Conservation (phyloP, 2,888 invertebrate species). For the Cephus nigrinus region DNA sequence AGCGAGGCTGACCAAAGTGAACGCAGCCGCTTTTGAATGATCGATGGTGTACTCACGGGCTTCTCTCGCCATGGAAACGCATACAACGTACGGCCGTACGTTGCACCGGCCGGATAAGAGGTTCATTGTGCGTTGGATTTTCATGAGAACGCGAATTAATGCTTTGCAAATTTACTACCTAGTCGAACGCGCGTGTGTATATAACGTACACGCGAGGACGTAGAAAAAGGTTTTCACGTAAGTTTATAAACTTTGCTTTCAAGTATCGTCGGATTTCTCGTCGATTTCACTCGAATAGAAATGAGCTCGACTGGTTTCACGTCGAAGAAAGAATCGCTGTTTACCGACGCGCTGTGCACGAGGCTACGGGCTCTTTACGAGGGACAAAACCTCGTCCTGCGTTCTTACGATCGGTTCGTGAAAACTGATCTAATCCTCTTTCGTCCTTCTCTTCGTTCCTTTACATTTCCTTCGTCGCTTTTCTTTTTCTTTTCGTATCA, state of each 20-base stretch:
- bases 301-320: background rate
- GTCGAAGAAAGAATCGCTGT: background rate
- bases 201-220: background rate
- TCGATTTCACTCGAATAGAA: background rate
- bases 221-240: background rate
- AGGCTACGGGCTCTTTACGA: background rate
- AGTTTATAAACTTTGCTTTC: background rate
- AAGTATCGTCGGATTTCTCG: background rate
- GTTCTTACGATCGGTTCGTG: background rate
- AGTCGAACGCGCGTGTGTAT: background rate
- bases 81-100: background rate
- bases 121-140: background rate
- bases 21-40: background rate
- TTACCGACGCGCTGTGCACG: background rate
- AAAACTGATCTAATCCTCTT: conserved; percentile 6
- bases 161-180: background rate
- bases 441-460: conserved; percentile 7
- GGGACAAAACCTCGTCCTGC: background rate
- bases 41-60: background rate
- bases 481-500: conserved; percentile 7
- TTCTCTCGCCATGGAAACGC: background rate
- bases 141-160: background rate
- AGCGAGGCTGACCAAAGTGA: background rate
- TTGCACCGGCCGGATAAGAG: background rate
- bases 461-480: background rate